Evolutionary conservation across 2,888 invertebrate genomes (phyloP).

Genomic region (Parnassius glacialis): DNA sequence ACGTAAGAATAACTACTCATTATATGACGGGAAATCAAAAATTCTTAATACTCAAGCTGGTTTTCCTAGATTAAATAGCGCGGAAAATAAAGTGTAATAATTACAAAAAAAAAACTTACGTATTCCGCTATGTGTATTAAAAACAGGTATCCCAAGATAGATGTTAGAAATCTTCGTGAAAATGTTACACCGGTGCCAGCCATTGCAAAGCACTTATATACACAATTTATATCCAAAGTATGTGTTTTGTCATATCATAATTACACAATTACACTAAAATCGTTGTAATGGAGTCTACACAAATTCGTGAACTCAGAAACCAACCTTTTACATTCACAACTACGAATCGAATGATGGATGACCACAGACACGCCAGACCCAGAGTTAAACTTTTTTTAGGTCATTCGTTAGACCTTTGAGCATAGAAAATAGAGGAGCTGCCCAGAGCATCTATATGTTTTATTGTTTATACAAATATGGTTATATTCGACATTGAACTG

Average conservation of each 20-base stretch:
- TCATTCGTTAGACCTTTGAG: too few species aligned
- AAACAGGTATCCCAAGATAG: slow-evolving; percentile 56
- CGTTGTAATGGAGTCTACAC: slow-evolving; percentile 31
- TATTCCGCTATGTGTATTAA: slow-evolving; percentile 55
- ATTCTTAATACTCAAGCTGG: not conserved
- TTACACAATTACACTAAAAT: slow-evolving; percentile 45
- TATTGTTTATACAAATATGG: too few species aligned
- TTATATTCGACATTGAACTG: too few species aligned
- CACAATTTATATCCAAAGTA: slow-evolving; percentile 43
- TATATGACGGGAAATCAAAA: not conserved
- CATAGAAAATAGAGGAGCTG: too few species aligned
- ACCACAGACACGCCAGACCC: slow-evolving; percentile 1
- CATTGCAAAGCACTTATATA: slow-evolving; percentile 53
- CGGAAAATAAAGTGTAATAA: slow-evolving; percentile 45
- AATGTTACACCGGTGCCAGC: slow-evolving; percentile 45
- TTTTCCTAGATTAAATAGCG: slow-evolving; percentile 38
- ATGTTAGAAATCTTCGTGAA: slow-evolving; percentile 51
- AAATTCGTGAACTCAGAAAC: slow-evolving; percentile 29
- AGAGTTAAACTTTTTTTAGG: too few species aligned
- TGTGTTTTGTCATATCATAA: slow-evolving; percentile 59
- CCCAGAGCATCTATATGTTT: too few species aligned
- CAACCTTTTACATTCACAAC: slow-evolving; percentile 33
- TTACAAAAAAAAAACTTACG: slow-evolving; percentile 55
- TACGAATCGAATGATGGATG: slow-evolving; percentile 31
- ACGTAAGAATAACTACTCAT: slow-evolving; percentile 17